These are phyloP conservation scores for Pollachius pollachius DNA, from an alignment of 2,113 vertebrate genomes.

Conservation along the genomic window DNA sequence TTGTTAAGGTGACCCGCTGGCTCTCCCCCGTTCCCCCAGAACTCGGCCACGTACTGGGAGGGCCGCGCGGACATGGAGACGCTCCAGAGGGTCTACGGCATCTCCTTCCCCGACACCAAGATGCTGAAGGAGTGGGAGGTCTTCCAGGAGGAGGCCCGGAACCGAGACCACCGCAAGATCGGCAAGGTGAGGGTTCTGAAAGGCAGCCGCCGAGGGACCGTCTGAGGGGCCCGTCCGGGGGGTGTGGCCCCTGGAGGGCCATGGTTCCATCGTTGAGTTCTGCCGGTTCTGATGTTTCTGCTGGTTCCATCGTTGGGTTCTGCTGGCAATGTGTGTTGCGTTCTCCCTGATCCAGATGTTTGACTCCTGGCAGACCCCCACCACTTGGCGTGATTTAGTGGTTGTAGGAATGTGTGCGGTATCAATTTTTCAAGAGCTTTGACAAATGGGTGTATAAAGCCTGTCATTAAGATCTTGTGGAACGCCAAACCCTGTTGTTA, in stretches of 20 bases:
- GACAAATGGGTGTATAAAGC: no score
- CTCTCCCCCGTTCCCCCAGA: constrained; percentile 65
- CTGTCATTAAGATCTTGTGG: no score
- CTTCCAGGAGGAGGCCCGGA: constrained; percentile 97
- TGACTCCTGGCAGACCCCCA: no score
- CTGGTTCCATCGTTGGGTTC: background rate
- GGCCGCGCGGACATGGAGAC: constrained; percentile 96
- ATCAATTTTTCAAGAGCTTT: no score
- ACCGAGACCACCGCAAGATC: constrained; percentile 94
- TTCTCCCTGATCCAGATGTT: background rate
- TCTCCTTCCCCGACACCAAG: constrained; percentile 95
- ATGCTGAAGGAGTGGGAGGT: constrained; percentile 98
- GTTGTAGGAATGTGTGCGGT: no score
- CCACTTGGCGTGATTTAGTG: no score
- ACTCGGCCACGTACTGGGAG: constrained; percentile 98
- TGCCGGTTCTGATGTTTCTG: no score
- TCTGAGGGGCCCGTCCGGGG: background rate
- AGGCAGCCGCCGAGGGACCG: background rate
- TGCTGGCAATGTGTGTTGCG: background rate
- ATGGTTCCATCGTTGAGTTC: no score
- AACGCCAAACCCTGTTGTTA: no score
- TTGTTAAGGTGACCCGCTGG: no score
- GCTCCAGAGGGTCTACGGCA: constrained; percentile 93
- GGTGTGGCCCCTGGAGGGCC: background rate
- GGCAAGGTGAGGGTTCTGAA: constrained; percentile 79